These are phyloP conservation scores for Cnemophilus loriae DNA, from an alignment of 2,113 vertebrate species.

Conservation along the genomic window DNA sequence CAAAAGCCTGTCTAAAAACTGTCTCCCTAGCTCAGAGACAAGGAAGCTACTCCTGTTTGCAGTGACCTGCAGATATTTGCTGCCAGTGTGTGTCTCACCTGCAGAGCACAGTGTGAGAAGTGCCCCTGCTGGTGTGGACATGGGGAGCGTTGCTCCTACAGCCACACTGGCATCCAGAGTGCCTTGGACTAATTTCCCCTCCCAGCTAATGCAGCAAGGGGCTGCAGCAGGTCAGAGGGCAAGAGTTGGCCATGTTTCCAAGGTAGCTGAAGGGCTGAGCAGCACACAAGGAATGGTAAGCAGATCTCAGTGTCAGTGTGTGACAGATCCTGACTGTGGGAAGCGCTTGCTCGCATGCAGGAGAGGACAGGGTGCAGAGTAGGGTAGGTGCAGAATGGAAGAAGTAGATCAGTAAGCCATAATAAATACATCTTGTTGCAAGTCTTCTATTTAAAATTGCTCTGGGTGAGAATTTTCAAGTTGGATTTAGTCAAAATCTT, in stretches of 20 bases:
- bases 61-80: not conserved
- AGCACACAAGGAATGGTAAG: not conserved
- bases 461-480: not conserved
- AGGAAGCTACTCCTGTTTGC: not conserved
- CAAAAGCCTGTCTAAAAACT: not conserved
- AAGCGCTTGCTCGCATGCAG: not conserved
- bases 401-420: not conserved
- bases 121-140: not conserved
- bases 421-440: not conserved
- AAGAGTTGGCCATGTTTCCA: not conserved
- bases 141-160: not conserved
- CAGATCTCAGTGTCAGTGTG: not conserved
- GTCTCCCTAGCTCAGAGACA: not conserved
- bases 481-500: not conserved
- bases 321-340: not conserved
- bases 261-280: not conserved
- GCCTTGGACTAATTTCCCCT: not conserved
- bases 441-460: not conserved
- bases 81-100: not conserved
- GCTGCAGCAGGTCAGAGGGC: not conserved
- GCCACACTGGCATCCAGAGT: not conserved
- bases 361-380: not conserved
- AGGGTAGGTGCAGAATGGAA: not conserved
- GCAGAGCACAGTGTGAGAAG: not conserved
- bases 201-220: not conserved